These are phyloP conservation scores for Dicroscelio sp. DNA, from an alignment of 2,888 invertebrate species.

Conservation along the genomic window DNA sequence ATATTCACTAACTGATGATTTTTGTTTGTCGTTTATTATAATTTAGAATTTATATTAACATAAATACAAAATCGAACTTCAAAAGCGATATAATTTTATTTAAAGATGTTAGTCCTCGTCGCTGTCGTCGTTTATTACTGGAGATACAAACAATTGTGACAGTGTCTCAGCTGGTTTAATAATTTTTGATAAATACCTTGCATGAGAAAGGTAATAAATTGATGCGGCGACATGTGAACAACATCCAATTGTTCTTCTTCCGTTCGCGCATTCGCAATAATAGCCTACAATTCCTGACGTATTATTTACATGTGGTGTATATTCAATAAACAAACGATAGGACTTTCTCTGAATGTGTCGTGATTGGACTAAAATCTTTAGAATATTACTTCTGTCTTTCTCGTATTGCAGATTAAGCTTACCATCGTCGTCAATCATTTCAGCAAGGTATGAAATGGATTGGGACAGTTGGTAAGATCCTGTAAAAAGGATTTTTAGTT, in stretches of 20 bases:
- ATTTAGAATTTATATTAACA: too few relatives aligned
- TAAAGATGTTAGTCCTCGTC: slow-evolving; percentile 15
- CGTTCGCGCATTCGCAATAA: slow-evolving; percentile 62
- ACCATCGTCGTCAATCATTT: slow-evolving; percentile 59
- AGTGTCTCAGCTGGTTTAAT: slow-evolving; percentile 57
- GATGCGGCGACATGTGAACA: slow-evolving; percentile 51
- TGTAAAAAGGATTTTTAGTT: slow-evolving; percentile 77
- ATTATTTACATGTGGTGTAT: slow-evolving; percentile 40
- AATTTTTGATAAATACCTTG: slow-evolving; percentile 62
- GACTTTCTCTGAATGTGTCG: slow-evolving; percentile 50
- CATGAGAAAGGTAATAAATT: slow-evolving; percentile 49
- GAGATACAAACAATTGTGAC: slow-evolving; percentile 29
- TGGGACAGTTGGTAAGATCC: slow-evolving; percentile 82
- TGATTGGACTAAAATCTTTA: slow-evolving; percentile 38
- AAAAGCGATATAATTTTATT: too few relatives aligned
- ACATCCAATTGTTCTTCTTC: slow-evolving; percentile 59
- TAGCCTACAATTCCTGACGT: too few relatives aligned
- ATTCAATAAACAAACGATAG: too few relatives aligned
- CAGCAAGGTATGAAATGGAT: slow-evolving; percentile 80
- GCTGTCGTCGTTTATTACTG: slow-evolving; percentile 59
- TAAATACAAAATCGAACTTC: too few relatives aligned
- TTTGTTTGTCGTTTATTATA: too few relatives aligned
- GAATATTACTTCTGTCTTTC: too few relatives aligned
- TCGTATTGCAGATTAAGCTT: neutral
- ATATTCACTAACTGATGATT: too few relatives aligned